These are phyloP conservation scores for Caranx ignobilis DNA, from an alignment of 2,113 vertebrate species.

Conservation along the genomic window DNA sequence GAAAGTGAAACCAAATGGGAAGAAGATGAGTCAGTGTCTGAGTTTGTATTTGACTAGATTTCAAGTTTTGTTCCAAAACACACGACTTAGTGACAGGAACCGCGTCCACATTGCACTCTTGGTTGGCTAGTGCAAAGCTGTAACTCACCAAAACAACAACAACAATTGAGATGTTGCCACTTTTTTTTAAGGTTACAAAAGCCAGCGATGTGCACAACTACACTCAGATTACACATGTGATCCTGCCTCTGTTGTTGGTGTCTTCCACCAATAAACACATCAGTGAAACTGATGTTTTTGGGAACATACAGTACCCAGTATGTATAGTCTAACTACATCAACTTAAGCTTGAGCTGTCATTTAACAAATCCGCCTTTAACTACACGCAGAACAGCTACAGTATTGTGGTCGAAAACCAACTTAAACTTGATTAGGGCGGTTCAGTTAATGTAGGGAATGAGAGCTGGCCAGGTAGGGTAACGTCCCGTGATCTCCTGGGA, in stretches of 20 bases:
- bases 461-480: constrained; percentile 39
- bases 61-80: not conserved
- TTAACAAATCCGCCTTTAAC: not conserved
- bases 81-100: not conserved
- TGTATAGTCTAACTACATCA: too few species aligned
- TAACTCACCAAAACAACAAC: not conserved
- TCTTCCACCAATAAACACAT: not conserved
- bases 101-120: too few species aligned
- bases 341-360: not conserved
- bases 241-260: too few species aligned
- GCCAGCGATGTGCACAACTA: not conserved
- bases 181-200: not conserved
- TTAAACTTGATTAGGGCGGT: not conserved
- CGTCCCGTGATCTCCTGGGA: constrained; percentile 60
- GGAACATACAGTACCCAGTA: not conserved
- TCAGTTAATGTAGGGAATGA: constrained; percentile 15
- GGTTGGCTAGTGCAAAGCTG: not conserved
- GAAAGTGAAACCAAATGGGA: constrained; percentile 35
- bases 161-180: too few species aligned
- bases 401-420: not conserved
- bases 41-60: constrained; percentile 11
- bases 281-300: not conserved
- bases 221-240: not conserved
- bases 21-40: constrained; percentile 32
- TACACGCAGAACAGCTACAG: not conserved